phyloP scores from a whole-genome alignment of 2,888 invertebrate species.

The Fabriciana adippe region DNA sequence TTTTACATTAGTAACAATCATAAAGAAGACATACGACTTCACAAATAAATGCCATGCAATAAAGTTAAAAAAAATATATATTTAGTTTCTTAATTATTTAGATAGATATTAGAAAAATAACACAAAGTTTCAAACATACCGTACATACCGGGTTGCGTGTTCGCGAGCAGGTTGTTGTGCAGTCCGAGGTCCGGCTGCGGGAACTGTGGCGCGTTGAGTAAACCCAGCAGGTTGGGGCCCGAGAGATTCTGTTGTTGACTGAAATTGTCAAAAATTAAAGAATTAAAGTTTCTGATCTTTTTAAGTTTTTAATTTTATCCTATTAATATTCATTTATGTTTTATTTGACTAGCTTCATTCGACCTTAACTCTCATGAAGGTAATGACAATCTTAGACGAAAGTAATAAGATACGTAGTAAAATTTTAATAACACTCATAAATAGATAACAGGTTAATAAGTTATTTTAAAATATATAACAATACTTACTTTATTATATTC shows the following conservation, averaged over 20 bases:
- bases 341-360: no score
- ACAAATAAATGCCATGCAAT: no score
- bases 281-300: no score
- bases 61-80: no score
- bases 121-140: slow-evolving; percentile 2
- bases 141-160: slow-evolving; percentile 28
- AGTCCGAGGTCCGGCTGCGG: slow-evolving; percentile 66
- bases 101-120: neutral
- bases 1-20: no score
- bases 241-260: slow-evolving; percentile 76
- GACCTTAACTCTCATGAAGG: no score
- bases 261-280: slow-evolving; percentile 25
- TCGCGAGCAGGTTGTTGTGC: slow-evolving; percentile 59
- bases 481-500: slow-evolving; percentile 75
- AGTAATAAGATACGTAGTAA: no score
- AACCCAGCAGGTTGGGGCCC: slow-evolving; percentile 70
- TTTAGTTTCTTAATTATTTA: neutral
- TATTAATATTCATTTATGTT: no score
- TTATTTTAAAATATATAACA: neutral
- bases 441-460: neutral
- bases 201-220: slow-evolving; percentile 68
- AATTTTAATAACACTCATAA: no score
- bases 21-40: no score
- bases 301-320: no score
- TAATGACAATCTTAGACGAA: no score